Evolutionary conservation across 1,140 invertebrate genomes (phyloP).

Genomic region (Tenebrio molitor): DNA sequence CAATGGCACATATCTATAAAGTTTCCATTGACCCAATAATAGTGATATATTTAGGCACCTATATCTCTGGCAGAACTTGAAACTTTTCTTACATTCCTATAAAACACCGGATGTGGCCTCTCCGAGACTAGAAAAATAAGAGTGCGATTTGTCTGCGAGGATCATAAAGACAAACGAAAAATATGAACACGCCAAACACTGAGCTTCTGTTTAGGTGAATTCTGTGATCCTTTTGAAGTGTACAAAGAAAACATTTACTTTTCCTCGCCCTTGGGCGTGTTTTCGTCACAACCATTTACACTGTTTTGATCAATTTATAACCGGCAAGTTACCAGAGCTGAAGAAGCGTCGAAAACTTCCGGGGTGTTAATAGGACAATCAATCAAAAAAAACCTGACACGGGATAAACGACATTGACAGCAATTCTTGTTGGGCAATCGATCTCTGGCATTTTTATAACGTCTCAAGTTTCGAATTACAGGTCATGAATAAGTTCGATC

Average conservation of each 20-base stretch:
- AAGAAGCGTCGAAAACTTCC: conserved; percentile 21
- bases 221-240: too few relatives aligned
- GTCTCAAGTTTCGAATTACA: too few relatives aligned
- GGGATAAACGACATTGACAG: not conserved
- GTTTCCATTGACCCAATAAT: too few relatives aligned
- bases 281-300: conserved; percentile 19
- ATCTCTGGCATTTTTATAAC: not conserved
- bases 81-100: too few relatives aligned
- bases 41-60: too few relatives aligned
- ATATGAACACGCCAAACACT: not conserved
- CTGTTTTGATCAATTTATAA: conserved; percentile 16
- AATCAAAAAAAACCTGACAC: conserved; percentile 8
- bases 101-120: too few relatives aligned
- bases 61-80: too few relatives aligned
- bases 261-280: not conserved
- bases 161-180: too few relatives aligned
- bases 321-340: conserved; percentile 13
- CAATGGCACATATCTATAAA: too few relatives aligned
- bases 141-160: too few relatives aligned
- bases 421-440: not conserved
- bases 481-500: too few relatives aligned
- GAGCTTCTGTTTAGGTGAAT: not conserved
- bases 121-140: too few relatives aligned
- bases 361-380: conserved; percentile 25
- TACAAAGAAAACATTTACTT: conserved; percentile 18